Base-by-base conservation (phyloP, 2,888 invertebrate species). In the Ectemnius cavifrons region DNA sequence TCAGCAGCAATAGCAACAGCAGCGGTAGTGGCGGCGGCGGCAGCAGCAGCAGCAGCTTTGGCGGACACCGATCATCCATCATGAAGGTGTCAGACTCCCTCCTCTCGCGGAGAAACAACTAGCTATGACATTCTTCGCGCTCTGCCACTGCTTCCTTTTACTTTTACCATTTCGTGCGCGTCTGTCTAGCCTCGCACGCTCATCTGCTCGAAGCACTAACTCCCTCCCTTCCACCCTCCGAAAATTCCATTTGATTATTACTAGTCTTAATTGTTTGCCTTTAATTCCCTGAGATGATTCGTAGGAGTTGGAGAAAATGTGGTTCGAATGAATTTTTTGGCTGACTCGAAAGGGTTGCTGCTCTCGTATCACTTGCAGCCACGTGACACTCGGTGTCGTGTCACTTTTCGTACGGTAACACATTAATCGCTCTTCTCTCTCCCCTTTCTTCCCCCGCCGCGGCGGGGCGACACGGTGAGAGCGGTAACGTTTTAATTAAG, bases 121-220 rank as follows among this genome's bases (percentile, higher is more conserved):
- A 89, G 85, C 89, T 89, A 89, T 88, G 87, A 89, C 88, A 89
- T 89, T 90, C 87, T 87, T 87, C 85, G 85, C 86, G 85, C 86
- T 37, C 37, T 89, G 87, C 86, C 85, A 84, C 85, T 78, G 86
- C 86, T 85, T 87, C 84, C 84, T 84, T 82, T 83, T 80, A 77
- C 82, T 81, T 79, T 79, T 80, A 75, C 79, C 82, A 79, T 57
- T 79, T 75, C 78, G 70, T 78, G 78, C 79, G 76, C 79, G 76
- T 79, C 80, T 84, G 75, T 77, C 71, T 71, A 16, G 14, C n/a
- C 52, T 71, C 79, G 76, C 75, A 70, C 74, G 71, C 74, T 65
- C 65, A 49, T 73, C 63, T 37, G 47, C 47, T 11, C 64, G 47
- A 52, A 59, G 63, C 61, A 60, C 68, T 70, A 37, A 62, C 61